Conservation (phyloP, 2,113 vertebrate genomes). For the Lathamus discolor region DNA sequence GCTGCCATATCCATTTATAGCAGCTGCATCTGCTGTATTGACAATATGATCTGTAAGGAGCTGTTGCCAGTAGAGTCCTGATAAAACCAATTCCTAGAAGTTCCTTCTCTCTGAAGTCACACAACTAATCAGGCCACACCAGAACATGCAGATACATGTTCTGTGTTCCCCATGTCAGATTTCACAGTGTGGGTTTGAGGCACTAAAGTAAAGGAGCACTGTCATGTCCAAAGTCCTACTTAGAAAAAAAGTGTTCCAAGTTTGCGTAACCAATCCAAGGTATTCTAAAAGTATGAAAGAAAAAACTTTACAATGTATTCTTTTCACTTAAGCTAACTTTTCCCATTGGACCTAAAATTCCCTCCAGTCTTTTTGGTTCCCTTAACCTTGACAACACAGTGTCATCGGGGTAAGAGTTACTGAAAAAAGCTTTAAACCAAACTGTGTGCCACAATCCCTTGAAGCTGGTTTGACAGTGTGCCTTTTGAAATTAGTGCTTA, state of each 20-base stretch:
- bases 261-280: not conserved
- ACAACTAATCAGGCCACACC: constrained; percentile 18
- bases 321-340: not conserved
- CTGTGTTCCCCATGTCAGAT: not conserved
- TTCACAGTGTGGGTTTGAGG: not conserved
- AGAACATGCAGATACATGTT: not conserved
- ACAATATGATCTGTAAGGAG: constrained; percentile 70
- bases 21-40: constrained; percentile 28
- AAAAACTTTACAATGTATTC: not conserved
- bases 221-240: not conserved
- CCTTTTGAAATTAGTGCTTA: not conserved
- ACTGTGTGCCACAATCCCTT: not conserved
- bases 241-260: not conserved
- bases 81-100: constrained; percentile 56
- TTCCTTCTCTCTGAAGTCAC: constrained; percentile 4
- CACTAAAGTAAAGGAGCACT: not conserved
- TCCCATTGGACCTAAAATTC: not conserved
- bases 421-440: not conserved
- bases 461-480: not conserved
- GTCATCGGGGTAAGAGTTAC: not conserved
- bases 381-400: not conserved
- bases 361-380: not conserved
- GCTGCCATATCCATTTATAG: not conserved
- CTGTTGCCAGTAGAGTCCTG: constrained; percentile 51
- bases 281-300: not conserved